Conservation (phyloP, 1,140 invertebrate species). For the Eriocheir sinensis region DNA sequence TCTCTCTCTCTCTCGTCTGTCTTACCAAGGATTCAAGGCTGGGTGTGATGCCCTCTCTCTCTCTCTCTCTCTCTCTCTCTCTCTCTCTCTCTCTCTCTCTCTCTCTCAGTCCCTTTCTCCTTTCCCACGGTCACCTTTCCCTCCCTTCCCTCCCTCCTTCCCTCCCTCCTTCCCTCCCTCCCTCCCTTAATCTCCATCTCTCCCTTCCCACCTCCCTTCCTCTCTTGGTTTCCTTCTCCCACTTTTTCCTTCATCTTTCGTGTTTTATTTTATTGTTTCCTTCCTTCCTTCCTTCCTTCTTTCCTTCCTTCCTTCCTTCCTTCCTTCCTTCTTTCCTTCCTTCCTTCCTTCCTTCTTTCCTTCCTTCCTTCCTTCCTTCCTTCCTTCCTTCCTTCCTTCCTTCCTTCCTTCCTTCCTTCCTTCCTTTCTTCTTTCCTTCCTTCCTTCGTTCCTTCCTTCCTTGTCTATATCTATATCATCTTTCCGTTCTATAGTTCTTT, state of each 20-base stretch:
- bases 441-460: neutral
- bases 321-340: too few species aligned
- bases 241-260: too few species aligned
- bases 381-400: neutral
- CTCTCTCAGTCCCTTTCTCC: neutral
- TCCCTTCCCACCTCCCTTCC: too few species aligned
- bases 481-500: too few species aligned
- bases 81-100: neutral
- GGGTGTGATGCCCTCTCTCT: too few species aligned
- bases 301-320: too few species aligned
- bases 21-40: too few species aligned
- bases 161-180: too few species aligned
- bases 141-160: neutral
- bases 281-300: neutral
- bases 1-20: neutral
- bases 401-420: neutral
- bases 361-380: neutral
- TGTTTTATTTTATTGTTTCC: neutral
- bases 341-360: neutral
- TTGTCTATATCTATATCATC: too few species aligned
- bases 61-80: slow-evolving; percentile 22
- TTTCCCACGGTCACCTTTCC: neutral
- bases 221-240: too few species aligned
- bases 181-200: too few species aligned
- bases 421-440: neutral